A percentile compares a stretch with the other conserved stretches of the same genome.
Evolutionary conservation across 2,888 invertebrate genomes (phyloP).

Genomic region (Brachynemurus nebulosus): DNA sequence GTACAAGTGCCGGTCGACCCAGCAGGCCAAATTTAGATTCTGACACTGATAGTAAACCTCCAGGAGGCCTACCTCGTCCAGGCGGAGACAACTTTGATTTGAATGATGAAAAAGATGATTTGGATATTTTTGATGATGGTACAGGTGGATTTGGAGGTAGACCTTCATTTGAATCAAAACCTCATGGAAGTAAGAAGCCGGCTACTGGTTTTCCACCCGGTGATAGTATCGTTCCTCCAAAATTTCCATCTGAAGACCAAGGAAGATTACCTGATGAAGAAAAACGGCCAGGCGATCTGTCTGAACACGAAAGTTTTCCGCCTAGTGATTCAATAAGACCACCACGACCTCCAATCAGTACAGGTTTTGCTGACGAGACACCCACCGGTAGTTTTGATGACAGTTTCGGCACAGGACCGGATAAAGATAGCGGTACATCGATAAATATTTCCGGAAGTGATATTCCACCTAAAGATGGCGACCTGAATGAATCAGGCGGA

Average conservation of each 20-base stretch:
- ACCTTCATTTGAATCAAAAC: slow-evolving; percentile 2
- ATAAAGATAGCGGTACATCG: no score
- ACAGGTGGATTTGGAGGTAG: slow-evolving; percentile 10
- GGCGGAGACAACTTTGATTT: slow-evolving; percentile 10
- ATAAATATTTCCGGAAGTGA: slow-evolving; percentile 1
- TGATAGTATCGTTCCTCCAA: slow-evolving; percentile 14
- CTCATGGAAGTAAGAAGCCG: slow-evolving; percentile 20
- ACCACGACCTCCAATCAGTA: neutral
- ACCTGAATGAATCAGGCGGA: slow-evolving; percentile 5
- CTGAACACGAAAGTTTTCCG: neutral
- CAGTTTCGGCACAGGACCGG: slow-evolving; percentile 8
- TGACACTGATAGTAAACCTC: slow-evolving; percentile 8
- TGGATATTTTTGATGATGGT: slow-evolving; percentile 4
- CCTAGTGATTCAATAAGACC: neutral
- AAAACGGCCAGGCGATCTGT: slow-evolving; percentile 2
- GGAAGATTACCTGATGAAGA: neutral
- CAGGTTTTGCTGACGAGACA: neutral
- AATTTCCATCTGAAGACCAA: slow-evolving; percentile 7
- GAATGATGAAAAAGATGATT: slow-evolving; percentile 6
- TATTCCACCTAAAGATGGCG: slow-evolving; percentile 12
- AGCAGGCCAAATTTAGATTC: neutral
- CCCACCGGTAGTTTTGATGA: slow-evolving; percentile 8
- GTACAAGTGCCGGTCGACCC: slow-evolving; percentile 1
- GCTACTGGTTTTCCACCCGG: slow-evolving; percentile 11
- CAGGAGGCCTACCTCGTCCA: slow-evolving; percentile 7